phyloP scores from a whole-genome alignment of 1,140 invertebrate species.

The Drosophila gunungcola region DNA sequence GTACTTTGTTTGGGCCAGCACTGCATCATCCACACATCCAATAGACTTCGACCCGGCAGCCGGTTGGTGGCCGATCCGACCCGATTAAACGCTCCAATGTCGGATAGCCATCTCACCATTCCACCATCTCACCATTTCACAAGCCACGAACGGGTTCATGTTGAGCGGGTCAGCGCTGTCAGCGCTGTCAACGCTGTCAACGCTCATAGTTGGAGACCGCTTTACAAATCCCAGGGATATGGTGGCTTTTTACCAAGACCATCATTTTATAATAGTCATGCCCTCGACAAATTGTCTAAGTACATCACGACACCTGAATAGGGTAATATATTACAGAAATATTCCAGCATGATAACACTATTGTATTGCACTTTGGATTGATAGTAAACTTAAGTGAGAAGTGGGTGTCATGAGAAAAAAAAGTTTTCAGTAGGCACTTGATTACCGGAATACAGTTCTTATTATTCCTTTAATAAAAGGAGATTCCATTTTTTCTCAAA shows the following conservation, averaged over 20 bases:
- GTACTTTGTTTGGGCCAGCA: constrained; percentile 53
- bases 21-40: constrained; percentile 9
- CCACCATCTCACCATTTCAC: too few species aligned
- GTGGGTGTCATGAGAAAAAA: too few species aligned
- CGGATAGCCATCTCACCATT: neutral
- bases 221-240: too few species aligned
- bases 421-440: too few species aligned
- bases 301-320: neutral
- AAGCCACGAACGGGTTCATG: neutral
- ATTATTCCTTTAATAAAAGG: too few species aligned
- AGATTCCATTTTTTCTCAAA: too few species aligned
- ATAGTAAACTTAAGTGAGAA: too few species aligned
- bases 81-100: neutral
- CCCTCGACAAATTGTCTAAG: neutral
- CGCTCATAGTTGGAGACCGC: neutral
- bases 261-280: neutral
- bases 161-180: constrained; percentile 6
- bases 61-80: neutral
- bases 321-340: neutral
- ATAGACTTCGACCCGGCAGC: constrained; percentile 8
- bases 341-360: neutral
- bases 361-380: neutral
- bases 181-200: too few species aligned
- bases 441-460: too few species aligned
- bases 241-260: neutral